These are phyloP conservation scores for Drosophila paracracens DNA, from an alignment of 2,888 invertebrate genomes.

Conservation along the genomic window DNA sequence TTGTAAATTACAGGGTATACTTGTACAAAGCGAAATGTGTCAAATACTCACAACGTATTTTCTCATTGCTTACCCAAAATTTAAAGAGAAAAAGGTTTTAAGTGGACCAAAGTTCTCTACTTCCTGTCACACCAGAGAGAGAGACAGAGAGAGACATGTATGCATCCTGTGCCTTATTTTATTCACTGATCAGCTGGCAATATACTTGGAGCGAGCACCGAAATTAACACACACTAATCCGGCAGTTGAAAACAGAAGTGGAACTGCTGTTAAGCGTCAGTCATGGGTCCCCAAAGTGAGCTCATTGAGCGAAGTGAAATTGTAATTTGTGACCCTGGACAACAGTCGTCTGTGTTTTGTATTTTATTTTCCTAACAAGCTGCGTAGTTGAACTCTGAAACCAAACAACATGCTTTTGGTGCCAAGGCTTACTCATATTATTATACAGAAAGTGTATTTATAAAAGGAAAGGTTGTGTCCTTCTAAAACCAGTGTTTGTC, in stretches of 20 bases:
- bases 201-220: constrained; percentile 7
- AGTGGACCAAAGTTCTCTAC: background rate
- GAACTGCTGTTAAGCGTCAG: constrained; percentile 9
- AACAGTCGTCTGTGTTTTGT: constrained; percentile 18
- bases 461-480: background rate
- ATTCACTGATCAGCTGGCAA: background rate
- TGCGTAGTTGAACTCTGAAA: constrained; percentile 4
- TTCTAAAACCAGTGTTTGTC: background rate
- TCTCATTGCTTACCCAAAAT: background rate
- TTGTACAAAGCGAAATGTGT: background rate
- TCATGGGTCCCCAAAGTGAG: constrained; percentile 47
- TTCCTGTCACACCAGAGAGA: background rate
- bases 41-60: background rate
- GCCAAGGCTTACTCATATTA: background rate
- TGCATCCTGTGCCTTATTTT: constrained; percentile 3
- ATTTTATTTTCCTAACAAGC: constrained; percentile 47
- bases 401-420: background rate
- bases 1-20: background rate
- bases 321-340: constrained; percentile 43
- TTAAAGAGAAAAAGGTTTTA: background rate
- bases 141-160: background rate
- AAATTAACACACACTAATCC: constrained; percentile 58
- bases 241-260: constrained; percentile 1
- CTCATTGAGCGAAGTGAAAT: constrained; percentile 56
- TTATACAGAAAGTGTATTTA: background rate